These are phyloP conservation scores for Cynodonichthys magdalenae DNA, from an alignment of 2,797 vertebrate genomes.

Conservation along the genomic window DNA sequence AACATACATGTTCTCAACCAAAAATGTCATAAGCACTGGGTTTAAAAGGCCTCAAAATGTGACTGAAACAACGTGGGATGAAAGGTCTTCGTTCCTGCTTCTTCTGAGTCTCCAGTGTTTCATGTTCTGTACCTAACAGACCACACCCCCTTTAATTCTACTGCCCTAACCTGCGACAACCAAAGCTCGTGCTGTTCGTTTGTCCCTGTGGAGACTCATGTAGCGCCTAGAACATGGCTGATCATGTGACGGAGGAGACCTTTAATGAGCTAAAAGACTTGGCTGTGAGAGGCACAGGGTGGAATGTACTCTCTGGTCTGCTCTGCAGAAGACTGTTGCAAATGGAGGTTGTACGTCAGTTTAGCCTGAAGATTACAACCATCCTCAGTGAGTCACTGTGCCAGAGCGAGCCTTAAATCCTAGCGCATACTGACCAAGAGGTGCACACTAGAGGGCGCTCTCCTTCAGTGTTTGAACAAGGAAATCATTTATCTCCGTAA, in stretches of 20 bases:
- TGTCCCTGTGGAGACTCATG: conserved; percentile 17
- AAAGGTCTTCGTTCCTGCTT: conserved; percentile 36
- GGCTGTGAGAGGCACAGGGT: conserved; percentile 30
- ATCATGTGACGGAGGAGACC: conserved; percentile 40
- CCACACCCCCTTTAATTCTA: conserved; percentile 59
- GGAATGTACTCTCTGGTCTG: conserved; percentile 74
- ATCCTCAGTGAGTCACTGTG: conserved; percentile 85
- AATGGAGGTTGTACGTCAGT: conserved; percentile 48
- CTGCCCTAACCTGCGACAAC: conserved; percentile 60
- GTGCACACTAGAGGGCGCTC: conserved; percentile 60
- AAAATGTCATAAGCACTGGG: conserved; percentile 73
- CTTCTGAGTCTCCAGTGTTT: conserved; percentile 19
- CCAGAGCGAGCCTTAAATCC: conserved; percentile 93
- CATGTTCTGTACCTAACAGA: conserved; percentile 22
- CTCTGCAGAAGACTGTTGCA: conserved; percentile 46
- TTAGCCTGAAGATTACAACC: conserved; percentile 75
- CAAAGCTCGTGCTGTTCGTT: conserved; percentile 66
- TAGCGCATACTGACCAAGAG: conserved; percentile 73
- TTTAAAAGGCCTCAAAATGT: conserved; percentile 66
- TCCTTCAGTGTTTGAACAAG: conserved; percentile 57
- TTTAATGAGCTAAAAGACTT: conserved; percentile 20
- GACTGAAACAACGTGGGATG: conserved; percentile 48
- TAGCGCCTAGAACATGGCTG: conserved; percentile 36
- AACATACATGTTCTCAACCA: conserved; percentile 54
- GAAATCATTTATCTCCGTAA: conserved; percentile 71